Evolutionary conservation across 2,113 vertebrate genomes (phyloP).

Genomic region (Callionymus lyra): DNA sequence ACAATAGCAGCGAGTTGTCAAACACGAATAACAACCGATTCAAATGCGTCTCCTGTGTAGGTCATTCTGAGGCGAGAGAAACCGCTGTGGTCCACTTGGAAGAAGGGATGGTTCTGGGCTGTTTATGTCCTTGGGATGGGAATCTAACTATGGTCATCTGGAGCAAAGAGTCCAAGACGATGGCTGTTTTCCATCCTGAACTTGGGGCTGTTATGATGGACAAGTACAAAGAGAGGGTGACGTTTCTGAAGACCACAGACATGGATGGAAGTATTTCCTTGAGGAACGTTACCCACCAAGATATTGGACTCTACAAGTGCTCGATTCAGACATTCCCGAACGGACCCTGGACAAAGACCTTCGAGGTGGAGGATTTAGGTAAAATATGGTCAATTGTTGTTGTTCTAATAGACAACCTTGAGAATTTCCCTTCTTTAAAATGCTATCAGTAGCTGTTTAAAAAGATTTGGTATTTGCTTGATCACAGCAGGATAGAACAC

Average conservation of each 20-base stretch:
- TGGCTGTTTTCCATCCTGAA: slow-evolving; percentile 62
- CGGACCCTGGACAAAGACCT: slow-evolving; percentile 63
- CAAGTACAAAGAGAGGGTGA: slow-evolving; percentile 56
- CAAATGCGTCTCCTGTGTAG: slow-evolving; percentile 41
- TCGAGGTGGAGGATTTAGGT: slow-evolving; percentile 66
- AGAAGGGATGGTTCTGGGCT: slow-evolving; percentile 70
- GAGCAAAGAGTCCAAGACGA: slow-evolving; percentile 54
- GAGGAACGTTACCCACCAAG: slow-evolving; percentile 60
- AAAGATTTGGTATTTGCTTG: too few species aligned
- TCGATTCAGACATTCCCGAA: slow-evolving; percentile 63
- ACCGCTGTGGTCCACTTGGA: slow-evolving; percentile 57
- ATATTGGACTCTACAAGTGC: slow-evolving; percentile 68
- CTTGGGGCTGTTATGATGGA: slow-evolving; percentile 25
- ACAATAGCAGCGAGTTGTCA: too few species aligned
- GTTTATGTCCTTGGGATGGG: slow-evolving; percentile 57
- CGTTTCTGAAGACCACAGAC: slow-evolving; percentile 49
- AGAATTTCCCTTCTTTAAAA: not conserved
- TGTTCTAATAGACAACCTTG: not conserved
- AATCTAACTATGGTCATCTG: slow-evolving; percentile 70
- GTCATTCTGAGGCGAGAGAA: slow-evolving; percentile 32
- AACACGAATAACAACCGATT: too few species aligned
- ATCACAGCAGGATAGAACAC: too few species aligned
- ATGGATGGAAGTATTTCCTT: slow-evolving; percentile 67
- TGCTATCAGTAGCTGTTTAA: too few species aligned
- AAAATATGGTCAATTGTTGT: slow-evolving; percentile 14